Base-by-base conservation (phyloP, 2,888 invertebrate species). In the Andricus curvator region DNA sequence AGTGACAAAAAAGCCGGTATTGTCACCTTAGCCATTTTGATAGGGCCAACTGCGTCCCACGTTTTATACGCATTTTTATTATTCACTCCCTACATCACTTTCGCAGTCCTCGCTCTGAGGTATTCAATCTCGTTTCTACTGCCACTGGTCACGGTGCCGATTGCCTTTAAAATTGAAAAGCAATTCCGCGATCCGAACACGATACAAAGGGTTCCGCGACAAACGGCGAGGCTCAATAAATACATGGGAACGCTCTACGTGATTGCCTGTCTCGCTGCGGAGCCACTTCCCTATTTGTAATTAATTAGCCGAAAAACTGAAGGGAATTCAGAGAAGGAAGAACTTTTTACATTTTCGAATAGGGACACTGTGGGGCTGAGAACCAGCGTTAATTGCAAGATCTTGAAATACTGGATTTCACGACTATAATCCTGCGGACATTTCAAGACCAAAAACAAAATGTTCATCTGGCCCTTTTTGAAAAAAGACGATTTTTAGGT, bases 21-120 rank as follows among this genome's bases (percentile, higher is more conserved):
- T 88, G 98, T 99, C 0, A 99, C 99, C 22, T 93, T 99, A 88
- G 98, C 99, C n/a, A 98, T 99, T 90, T 93, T 98, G 78, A 96
- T 99, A 85, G 99, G 99, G 33, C 96, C 96, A 89, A 97, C 97
- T 62, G 96, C 97, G 83, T 98, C 99, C 9, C 98, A 98, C 93
- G 95, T 98, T 83, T 94, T 99, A 37, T 99, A 98, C 93, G 97
- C 97, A 79, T 95, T 97, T 93, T 94, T 99, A 84, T 93, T 99
- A 33, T 99, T 99, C 91, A 96, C 96, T 70, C 99, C 99, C 2
- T 99, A 98, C 89, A 96, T 98, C 80, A 95, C 97, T 92, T 97
- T 98, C 93, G 96, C 97, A 80, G 97, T 98, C 33, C 95, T 96
- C 81, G 96, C 97, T 9, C 94, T 98, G 2, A 96, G 97, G 89